A percentile compares a stretch with the other conserved stretches of the same genome.
These are phyloP conservation scores for Chrysemys picta DNA, from an alignment of 2,113 vertebrate species.

Conservation along the genomic window DNA sequence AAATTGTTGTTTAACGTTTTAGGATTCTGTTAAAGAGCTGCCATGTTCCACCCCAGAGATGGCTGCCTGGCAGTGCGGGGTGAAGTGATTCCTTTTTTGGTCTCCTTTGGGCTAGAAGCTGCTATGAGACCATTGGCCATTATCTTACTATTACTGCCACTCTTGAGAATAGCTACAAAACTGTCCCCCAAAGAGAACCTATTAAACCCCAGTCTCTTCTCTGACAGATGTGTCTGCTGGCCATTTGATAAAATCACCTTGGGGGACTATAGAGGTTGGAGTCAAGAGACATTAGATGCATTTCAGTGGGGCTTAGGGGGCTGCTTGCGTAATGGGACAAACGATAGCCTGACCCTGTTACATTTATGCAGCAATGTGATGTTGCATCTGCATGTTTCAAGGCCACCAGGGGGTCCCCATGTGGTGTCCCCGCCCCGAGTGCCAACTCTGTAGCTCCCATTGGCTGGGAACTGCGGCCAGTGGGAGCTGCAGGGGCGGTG, in stretches of 20 bases:
- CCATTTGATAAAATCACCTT: neutral
- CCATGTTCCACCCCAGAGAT: neutral
- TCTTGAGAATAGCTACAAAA: neutral
- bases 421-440: too few species aligned
- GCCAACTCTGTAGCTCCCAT: too few species aligned
- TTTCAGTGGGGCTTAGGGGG: neutral
- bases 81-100: neutral
- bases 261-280: neutral
- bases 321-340: neutral
- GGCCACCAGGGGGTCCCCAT: neutral
- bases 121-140: neutral
- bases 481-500: too few species aligned
- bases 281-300: neutral
- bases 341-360: neutral
- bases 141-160: neutral
- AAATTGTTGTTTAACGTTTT: neutral
- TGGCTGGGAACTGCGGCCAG: too few species aligned
- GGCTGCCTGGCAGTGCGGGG: neutral
- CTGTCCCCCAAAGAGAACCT: neutral
- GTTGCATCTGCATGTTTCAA: neutral
- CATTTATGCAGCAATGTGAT: neutral
- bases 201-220: neutral
- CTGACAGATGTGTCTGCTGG: neutral
- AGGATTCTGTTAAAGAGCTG: neutral
- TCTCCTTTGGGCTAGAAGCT: neutral